phyloP scores from a whole-genome alignment of 2,888 invertebrate genomes.

The Macropis europaea region DNA sequence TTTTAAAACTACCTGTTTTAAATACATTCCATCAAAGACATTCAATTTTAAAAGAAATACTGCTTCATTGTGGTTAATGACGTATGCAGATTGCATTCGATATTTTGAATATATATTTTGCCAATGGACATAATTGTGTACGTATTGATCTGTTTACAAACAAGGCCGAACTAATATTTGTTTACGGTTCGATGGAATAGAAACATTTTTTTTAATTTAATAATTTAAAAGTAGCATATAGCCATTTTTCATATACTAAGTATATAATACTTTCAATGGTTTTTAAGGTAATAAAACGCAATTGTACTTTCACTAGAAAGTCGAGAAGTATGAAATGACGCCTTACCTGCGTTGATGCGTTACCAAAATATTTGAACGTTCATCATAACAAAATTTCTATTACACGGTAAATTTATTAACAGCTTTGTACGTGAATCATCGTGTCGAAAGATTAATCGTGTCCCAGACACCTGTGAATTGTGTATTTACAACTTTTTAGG shows the following conservation, averaged over 20 bases:
- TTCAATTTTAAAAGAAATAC: no score
- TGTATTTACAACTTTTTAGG: constrained; percentile 46
- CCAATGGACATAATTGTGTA: neutral
- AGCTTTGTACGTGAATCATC: constrained; percentile 3
- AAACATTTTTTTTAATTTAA: neutral
- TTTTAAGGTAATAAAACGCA: neutral
- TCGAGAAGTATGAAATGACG: constrained; percentile 7
- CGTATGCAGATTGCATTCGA: no score
- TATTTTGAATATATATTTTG: no score
- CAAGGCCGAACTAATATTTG: constrained; percentile 5
- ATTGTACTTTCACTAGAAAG: constrained; percentile 8
- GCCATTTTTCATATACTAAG: neutral
- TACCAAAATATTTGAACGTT: constrained; percentile 29
- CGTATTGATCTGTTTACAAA: constrained; percentile 55
- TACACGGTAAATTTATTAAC: constrained; percentile 38
- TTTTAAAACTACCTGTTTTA: no score
- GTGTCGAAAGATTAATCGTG: constrained; percentile 26
- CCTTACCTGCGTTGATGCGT: constrained; percentile 29
- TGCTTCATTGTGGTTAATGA: no score
- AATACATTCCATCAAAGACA: no score
- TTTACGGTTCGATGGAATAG: neutral
- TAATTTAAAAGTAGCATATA: neutral
- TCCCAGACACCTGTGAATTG: constrained; percentile 41
- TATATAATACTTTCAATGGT: neutral
- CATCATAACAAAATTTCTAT: constrained; percentile 10